Evolutionary conservation across 2,888 invertebrate genomes (phyloP), one percentile per base, ranked within the genome.

Genomic region (Tinea pellionella): DNA sequence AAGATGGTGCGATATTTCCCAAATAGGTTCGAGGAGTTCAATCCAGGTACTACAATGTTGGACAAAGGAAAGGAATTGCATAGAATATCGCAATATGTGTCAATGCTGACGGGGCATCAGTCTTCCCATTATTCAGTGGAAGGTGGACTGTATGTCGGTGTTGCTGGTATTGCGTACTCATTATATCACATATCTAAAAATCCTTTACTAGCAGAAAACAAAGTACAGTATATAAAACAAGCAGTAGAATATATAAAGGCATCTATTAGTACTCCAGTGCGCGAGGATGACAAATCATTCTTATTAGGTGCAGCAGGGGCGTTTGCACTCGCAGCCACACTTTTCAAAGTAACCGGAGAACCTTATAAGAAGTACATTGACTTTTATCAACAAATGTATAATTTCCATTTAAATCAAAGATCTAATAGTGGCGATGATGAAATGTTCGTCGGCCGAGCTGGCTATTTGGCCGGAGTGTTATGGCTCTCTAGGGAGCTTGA

Each of bases 401-500:
- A 61, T 11, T 68, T 68, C 9, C 86, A 76, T 63, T 66, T 86
- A 19, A 74, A 75, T 60, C 78, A 82, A 0, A 81, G 74, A 64
- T 37, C 37, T 37, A 2, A 12, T 13, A 24, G 24, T 19, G 93
- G 93, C 15, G 93, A 93, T 32, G 96, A 96, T 77, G 96, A 96
- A 75, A 81, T 95, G 18, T 92, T 96, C 68, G 94, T 96, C 0
- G 96, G 96, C 0, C 88, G 96, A 63, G 92, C 96, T 51, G 96
- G 96, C 0, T 96, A 93, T 68, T 73, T 96, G 0, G 91, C 92
- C 65, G 96, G 95, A 4, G 90, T 92, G 4, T 74, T 94, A 29
- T 94, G 94, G 92, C 73, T 96, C 30, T 83, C 88, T 16, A 88
- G 90, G 62, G 89, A 92, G 63, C 74, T 90, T 2, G 75, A 87